These are phyloP conservation scores for Cecropterus lyciades DNA, from an alignment of 1,140 invertebrate species.

Conservation along the genomic window DNA sequence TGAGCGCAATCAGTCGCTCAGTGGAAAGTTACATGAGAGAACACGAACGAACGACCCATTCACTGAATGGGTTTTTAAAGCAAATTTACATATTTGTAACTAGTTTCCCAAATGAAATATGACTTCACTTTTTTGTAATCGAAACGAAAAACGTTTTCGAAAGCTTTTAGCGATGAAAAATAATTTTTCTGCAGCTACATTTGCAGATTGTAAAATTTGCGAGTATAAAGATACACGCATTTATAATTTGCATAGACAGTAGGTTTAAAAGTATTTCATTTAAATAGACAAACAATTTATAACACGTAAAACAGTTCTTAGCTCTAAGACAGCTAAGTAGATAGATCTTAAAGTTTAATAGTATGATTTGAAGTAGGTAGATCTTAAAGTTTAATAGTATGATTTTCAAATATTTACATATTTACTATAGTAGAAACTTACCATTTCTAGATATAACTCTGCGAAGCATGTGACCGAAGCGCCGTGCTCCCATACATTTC, in stretches of 20 bases:
- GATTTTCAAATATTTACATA: too few relatives aligned
- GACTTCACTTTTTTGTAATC: constrained; percentile 28
- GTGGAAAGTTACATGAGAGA: constrained; percentile 36
- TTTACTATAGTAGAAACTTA: constrained; percentile 46
- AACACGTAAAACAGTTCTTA: too few relatives aligned
- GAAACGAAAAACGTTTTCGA: constrained; percentile 32
- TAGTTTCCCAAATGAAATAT: background rate
- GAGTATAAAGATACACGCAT: background rate
- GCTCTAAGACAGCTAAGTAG: too few relatives aligned
- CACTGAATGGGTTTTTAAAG: background rate
- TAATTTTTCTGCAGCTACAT: constrained; percentile 1
- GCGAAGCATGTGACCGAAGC: constrained; percentile 72
- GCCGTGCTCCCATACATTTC: constrained; percentile 72
- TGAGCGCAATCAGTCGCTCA: constrained; percentile 24
- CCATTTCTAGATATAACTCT: constrained; percentile 78
- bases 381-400: too few relatives aligned
- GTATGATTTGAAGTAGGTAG: too few relatives aligned
- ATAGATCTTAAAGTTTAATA: too few relatives aligned
- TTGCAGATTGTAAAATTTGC: background rate
- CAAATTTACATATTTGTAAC: constrained; percentile 1
- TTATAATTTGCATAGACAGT: too few relatives aligned
- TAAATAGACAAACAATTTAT: too few relatives aligned
- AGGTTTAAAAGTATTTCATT: too few relatives aligned
- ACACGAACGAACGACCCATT: background rate
- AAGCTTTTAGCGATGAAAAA: constrained; percentile 7